Percentiles rank a stretch among this genome's conserved stretches.
These are phyloP conservation scores for Caenorhabditis sulstoni DNA, from an alignment of 2,888 invertebrate species.

Conservation along the genomic window DNA sequence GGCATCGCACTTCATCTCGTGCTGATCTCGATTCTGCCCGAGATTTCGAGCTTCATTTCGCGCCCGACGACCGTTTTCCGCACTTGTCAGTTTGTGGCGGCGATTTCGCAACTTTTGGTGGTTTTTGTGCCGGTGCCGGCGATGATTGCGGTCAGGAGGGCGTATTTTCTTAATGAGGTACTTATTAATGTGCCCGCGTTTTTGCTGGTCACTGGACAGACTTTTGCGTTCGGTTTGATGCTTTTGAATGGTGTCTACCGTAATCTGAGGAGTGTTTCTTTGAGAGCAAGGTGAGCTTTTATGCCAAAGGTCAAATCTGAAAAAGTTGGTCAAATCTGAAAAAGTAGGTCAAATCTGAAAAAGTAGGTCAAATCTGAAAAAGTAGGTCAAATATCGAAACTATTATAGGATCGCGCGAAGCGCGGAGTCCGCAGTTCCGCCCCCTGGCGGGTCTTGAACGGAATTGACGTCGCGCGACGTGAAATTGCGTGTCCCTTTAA, in stretches of 20 bases:
- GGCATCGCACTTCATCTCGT: slow-evolving; percentile 40
- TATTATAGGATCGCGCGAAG: too few relatives aligned
- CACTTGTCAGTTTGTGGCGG: slow-evolving; percentile 29
- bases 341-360: background rate
- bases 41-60: slow-evolving; percentile 32
- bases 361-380: too few relatives aligned
- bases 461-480: too few relatives aligned
- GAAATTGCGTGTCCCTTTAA: too few relatives aligned
- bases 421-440: too few relatives aligned
- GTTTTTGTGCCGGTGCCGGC: slow-evolving; percentile 45
- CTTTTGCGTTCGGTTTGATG: slow-evolving; percentile 21
- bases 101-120: slow-evolving; percentile 27
- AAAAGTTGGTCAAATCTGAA: background rate
- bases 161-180: slow-evolving; percentile 40
- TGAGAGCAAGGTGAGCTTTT: slow-evolving; percentile 8
- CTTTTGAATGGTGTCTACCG: slow-evolving; percentile 12
- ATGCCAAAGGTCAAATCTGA: background rate
- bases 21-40: slow-evolving; percentile 38
- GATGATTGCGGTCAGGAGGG: slow-evolving; percentile 48
- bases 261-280: slow-evolving; percentile 18
- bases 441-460: too few relatives aligned
- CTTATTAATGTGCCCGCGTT: slow-evolving; percentile 45
- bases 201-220: slow-evolving; percentile 13
- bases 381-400: too few relatives aligned
- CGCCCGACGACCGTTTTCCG: slow-evolving; percentile 18